phyloP scores from a whole-genome alignment of 2,113 vertebrate species.

The Herpailurus yagouaroundi region DNA sequence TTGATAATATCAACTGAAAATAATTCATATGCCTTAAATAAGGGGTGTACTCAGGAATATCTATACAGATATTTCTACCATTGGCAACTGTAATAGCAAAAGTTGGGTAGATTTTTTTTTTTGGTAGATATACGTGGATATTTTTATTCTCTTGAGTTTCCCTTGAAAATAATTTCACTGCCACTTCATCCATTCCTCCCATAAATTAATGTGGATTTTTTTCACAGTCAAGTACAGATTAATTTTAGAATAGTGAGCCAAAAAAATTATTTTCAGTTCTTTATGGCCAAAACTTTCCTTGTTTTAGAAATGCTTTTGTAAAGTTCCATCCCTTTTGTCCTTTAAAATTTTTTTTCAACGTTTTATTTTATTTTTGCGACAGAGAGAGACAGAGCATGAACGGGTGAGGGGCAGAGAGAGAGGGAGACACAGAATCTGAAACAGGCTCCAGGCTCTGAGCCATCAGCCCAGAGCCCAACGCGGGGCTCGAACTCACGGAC shows the following conservation, averaged over 20 bases:
- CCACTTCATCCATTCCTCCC: background rate
- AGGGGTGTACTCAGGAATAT: background rate
- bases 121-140: background rate
- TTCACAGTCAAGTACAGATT: background rate
- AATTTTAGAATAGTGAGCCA: background rate
- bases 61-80: background rate
- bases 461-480: no score
- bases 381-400: no score
- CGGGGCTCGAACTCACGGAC: no score
- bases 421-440: no score
- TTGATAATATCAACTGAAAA: conserved; percentile 14
- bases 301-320: background rate
- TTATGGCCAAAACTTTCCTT: background rate
- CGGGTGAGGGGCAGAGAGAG: no score
- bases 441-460: no score
- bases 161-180: background rate
- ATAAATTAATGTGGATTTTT: background rate
- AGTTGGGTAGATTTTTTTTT: background rate
- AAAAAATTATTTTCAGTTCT: background rate
- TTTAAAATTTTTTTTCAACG: no score
- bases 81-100: background rate
- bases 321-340: background rate
- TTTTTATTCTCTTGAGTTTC: background rate
- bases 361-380: no score
- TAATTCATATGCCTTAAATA: background rate